phyloP scores from a whole-genome alignment of 2,888 invertebrate genomes.

The Cantharis rufa region DNA sequence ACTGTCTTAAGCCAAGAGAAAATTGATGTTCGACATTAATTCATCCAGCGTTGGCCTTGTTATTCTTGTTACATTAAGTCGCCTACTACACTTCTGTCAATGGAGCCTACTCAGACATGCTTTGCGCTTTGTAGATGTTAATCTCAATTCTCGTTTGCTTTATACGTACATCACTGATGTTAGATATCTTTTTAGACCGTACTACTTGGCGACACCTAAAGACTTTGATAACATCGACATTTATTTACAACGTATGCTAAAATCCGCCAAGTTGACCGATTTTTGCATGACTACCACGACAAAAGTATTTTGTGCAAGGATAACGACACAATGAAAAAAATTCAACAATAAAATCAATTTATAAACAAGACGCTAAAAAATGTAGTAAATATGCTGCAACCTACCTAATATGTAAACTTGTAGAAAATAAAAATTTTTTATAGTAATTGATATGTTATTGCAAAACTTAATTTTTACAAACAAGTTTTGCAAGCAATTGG shows the following conservation, averaged over 20 bases:
- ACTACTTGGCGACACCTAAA: constrained; percentile 45
- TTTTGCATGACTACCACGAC: not conserved
- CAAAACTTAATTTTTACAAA: not conserved
- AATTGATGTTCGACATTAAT: constrained; percentile 26
- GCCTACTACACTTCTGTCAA: constrained; percentile 29
- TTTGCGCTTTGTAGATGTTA: constrained; percentile 38
- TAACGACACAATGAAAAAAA: not conserved
- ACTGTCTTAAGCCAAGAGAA: constrained; percentile 14
- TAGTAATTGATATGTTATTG: not conserved
- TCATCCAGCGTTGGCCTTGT: constrained; percentile 24
- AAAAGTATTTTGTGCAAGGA: not conserved
- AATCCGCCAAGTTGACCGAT: not conserved
- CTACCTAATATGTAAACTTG: not conserved
- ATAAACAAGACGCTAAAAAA: not conserved
- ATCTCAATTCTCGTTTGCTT: constrained; percentile 34
- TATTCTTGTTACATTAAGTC: constrained; percentile 30
- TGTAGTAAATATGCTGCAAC: not conserved
- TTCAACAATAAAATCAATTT: not conserved
- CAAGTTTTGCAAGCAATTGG: not conserved
- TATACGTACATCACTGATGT: constrained; percentile 42
- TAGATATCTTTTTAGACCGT: constrained; percentile 41
- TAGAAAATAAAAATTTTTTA: not conserved
- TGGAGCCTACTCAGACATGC: constrained; percentile 29
- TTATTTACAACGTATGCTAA: constrained; percentile 18
- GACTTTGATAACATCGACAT: constrained; percentile 43